Evolutionary conservation across 2,797 vertebrate species (phyloP), one percentile per base, ranked within the genome.

Genomic region (Galaxias olidus): DNA sequence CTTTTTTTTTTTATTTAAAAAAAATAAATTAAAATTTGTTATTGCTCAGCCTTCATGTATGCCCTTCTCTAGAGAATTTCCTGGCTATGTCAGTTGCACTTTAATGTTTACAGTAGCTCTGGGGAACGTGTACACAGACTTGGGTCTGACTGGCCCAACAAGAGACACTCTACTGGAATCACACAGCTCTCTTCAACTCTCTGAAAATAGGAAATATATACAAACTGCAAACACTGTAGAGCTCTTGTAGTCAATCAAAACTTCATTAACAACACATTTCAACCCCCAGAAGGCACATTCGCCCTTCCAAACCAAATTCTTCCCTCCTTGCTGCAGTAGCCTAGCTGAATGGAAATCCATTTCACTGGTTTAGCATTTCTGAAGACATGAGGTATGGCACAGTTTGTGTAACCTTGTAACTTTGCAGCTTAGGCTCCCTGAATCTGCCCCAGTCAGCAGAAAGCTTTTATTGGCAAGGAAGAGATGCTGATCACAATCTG

Each of bases 401-500:
- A 61, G 68, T 11, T 69, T 82, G 76, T 76, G 74, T 85, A 82
- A 80, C 67, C 46, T 73, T 78, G 73, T 84, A 81, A 85, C 82
- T 86, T 78, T 11, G 47, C 76, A n/a, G 82, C 80, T 71, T 75
- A 67, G 73, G 71, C 69, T 30, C 57, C 70, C 80, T 88, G 86
- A 86, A 86, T 79, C 80, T 68, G 84, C 81, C 77, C 84, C 84
- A 84, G 81, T 88, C 87, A 87, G 88, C 86, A 86, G 82, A 89
- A 88, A 88, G 84, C 82, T 87, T 89, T 87, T 88, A 84, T 80
- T 90, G 87, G 81, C 84, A 88, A 78, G 73, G 77, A 78, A 50
- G 73, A 88, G 73, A 74, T 74, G 81, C 86, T 71, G 87, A 89
- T 91, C 85, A 48, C 80, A 88, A 91, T 89, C 89, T 89, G 77